These are phyloP conservation scores for Petrolisthes cinctipes DNA, from an alignment of 2,888 invertebrate species.

Conservation along the genomic window DNA sequence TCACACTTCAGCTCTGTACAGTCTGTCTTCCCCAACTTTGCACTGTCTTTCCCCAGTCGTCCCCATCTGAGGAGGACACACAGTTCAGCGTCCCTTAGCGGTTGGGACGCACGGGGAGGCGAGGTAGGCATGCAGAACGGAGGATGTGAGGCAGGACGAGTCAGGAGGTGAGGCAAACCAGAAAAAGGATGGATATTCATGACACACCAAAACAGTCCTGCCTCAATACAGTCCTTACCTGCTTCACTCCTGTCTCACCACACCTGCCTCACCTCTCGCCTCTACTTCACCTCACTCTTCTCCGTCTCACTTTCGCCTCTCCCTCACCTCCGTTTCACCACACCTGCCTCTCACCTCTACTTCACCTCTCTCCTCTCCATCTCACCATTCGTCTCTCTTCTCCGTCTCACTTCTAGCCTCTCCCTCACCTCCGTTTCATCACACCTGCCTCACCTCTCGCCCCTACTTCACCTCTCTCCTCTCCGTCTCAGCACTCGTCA, in stretches of 20 bases:
- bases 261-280: not conserved
- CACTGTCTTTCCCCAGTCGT: too few relatives aligned
- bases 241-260: not conserved
- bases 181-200: too few relatives aligned
- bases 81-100: not conserved
- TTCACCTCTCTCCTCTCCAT: not conserved
- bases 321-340: not conserved
- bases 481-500: not conserved
- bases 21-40: too few relatives aligned
- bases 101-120: not conserved
- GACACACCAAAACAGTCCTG: too few relatives aligned
- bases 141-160: not conserved
- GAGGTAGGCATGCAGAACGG: not conserved
- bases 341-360: not conserved
- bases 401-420: too few relatives aligned
- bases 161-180: not conserved
- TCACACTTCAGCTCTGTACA: too few relatives aligned
- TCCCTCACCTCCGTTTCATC: not conserved
- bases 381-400: not conserved
- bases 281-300: too few relatives aligned
- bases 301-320: not conserved
- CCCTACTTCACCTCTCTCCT: not conserved
- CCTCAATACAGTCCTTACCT: not conserved
- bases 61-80: too few relatives aligned
- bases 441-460: not conserved